Evolutionary conservation across 2,888 invertebrate genomes (phyloP), one percentile per base, ranked within the genome.

Genomic region (Diarsia rubi): DNA sequence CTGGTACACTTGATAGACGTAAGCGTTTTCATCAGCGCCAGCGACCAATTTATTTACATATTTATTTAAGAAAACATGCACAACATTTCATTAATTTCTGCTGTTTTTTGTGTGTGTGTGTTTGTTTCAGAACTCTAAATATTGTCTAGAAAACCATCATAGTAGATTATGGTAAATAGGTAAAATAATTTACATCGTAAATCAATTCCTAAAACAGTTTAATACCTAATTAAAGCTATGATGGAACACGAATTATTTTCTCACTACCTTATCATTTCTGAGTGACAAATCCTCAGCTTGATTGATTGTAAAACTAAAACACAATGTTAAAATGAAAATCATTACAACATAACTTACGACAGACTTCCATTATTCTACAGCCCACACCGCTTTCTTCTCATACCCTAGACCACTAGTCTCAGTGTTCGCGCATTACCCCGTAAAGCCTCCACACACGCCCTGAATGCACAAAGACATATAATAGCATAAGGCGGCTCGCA

Each of bases 401-500:
- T 76, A 73, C 79, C 80, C 86, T 84, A 77, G n/a, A 76, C 89
- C 77, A 75, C 8, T 8, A 66, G 6, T 52, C 6, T 73, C 57
- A 60, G 83, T 85, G 84, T 88, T 88, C 91, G 89, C 91, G 84
- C 88, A 91, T 93, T 92, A 92, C 91, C 89, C 82, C 79, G 92
- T 86, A 93, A 93, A 93, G 90, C 89, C 92, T 92, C 88, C 90
- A 92, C 92, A 94, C 91, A 93, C 92, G 90, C 92, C 91, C 92
- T 93, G 93, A 94, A 96, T 94, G 94, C 95, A 96, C 96, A 96
- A 96, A 96, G 95, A 92, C 92, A 93, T 90, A 95, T 94, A 95
- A 95, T 95, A 95, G 95, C 93, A 95, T 93, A 94, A 94, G 92
- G 93, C 94, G 91, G 92, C 89, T 90, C 87, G 96, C 95, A 96